These are phyloP conservation scores for Parelbella ahira DNA, from an alignment of 2,888 invertebrate genomes.

Conservation along the genomic window DNA sequence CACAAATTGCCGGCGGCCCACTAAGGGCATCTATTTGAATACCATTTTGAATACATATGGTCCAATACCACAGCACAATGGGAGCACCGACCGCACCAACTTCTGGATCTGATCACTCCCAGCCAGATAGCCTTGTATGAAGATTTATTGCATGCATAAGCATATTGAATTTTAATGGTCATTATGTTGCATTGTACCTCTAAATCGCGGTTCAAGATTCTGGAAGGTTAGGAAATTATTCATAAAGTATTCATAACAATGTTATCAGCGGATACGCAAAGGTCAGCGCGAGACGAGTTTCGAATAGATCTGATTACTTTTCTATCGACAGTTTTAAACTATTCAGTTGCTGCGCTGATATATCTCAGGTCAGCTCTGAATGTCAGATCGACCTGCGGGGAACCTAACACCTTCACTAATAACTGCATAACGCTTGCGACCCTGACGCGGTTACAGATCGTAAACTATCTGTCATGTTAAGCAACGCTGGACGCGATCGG, in stretches of 20 bases:
- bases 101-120: conserved; percentile 70
- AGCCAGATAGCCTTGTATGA: conserved; percentile 74
- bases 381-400: conserved; percentile 32
- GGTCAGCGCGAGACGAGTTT: conserved; percentile 44
- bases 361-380: conserved; percentile 40
- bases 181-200: conserved; percentile 59
- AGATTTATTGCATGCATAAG: conserved; percentile 67
- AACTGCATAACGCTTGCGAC: too few relatives aligned
- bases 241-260: conserved; percentile 35
- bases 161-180: conserved; percentile 75
- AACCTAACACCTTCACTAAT: conserved; percentile 10
- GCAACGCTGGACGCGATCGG: too few relatives aligned
- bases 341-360: conserved; percentile 34
- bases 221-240: conserved; percentile 23
- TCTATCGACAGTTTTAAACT: conserved; percentile 45
- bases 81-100: conserved; percentile 40
- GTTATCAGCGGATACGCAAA: conserved; percentile 37
- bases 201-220: conserved; percentile 35
- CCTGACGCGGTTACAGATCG: too few relatives aligned
- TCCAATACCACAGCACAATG: conserved; percentile 45
- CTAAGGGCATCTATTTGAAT: conserved; percentile 73
- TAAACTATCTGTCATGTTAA: too few relatives aligned
- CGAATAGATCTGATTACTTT: conserved; percentile 41
- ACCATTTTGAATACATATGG: conserved; percentile 42
- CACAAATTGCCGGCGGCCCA: conserved; percentile 66